A percentile compares a stretch with the other conserved stretches of the same genome.
These are phyloP conservation scores for Gymnoscelis rufifasciata DNA, from an alignment of 2,888 invertebrate species.

Conservation along the genomic window DNA sequence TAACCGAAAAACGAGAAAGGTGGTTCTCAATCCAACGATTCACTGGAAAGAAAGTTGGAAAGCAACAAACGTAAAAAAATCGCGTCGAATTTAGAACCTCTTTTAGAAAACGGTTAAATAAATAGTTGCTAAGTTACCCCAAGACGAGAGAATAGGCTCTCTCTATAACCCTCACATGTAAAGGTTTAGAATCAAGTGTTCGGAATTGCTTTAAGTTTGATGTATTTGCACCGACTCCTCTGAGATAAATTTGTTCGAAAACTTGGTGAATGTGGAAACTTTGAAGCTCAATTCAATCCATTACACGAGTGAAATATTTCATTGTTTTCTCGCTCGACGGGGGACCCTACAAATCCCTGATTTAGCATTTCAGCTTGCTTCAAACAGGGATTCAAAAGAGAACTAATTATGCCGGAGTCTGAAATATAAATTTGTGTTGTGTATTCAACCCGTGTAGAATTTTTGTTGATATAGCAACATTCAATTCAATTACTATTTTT, in stretches of 20 bases:
- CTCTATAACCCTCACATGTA: constrained; percentile 2
- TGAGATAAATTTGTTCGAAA: constrained; percentile 77
- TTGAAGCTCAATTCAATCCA: constrained; percentile 78
- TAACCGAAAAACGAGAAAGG: no score
- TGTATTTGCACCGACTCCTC: constrained; percentile 71
- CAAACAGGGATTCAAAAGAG: not conserved
- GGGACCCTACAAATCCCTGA: constrained; percentile 67
- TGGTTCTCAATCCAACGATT: no score
- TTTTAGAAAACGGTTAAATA: no score
- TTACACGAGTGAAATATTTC: constrained; percentile 78
- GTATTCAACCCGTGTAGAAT: not conserved
- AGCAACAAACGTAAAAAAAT: no score
- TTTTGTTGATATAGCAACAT: no score
- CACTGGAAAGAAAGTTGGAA: no score
- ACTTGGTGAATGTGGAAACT: constrained; percentile 77
- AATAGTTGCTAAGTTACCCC: no score
- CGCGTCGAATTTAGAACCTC: no score
- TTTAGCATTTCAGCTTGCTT: constrained; percentile 50
- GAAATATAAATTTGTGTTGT: not conserved
- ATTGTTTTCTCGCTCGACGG: constrained; percentile 71
- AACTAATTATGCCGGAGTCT: constrained; percentile 3
- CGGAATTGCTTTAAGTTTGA: constrained; percentile 75
- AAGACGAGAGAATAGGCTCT: not conserved
- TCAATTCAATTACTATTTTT: no score
- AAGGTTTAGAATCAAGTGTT: constrained; percentile 66